Base-by-base conservation (phyloP, 2,888 invertebrate genomes). In the Callyntrura sp. region DNA sequence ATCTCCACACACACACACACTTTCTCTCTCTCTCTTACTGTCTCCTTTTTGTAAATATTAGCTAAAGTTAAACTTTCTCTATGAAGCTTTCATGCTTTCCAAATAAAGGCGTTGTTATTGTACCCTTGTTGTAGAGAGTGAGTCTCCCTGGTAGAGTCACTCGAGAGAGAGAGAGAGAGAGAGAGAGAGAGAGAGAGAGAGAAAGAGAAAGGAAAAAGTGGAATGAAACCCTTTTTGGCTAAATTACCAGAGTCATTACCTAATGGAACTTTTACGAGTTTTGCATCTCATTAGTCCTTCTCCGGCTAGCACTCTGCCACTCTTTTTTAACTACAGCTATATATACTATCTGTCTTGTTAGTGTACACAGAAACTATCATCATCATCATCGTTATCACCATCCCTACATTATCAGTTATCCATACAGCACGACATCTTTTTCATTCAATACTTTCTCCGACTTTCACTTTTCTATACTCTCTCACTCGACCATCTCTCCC, bases 221-320 rank as follows among this genome's bases (percentile, higher is more conserved):
- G 73, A 78, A 88, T 81, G 76, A 85, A 65, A 88, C 76, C 81
- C 82, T 88, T 55, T 87, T 88, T 85, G 86, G 68, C 70, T 25
- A 85, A 91, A 83, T 91, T 82, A 86, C 86, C 82, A 79, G 62
- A 25, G 89, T 89, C 91, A 91, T 91, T 91, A 89, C 88, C 91
- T 91, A 91, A 91, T 91, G 91, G 91, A 91, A 86, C 82, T 91
- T 91, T 91, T 89, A 91, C 85, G 91, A 85, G 90, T 85, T 90
- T 90, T 90, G 90, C 90, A 90, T 90, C 90, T 90, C 90, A 85
- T 90, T 90, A 88, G 65, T 84, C 20, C 57, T n/a, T 65, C 25
- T 55, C 6, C 5, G n/a, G 14, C 55, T 55, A 55, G 55, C 3
- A 14, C n/a, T n/a, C n/a, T n/a, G n/a, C n/a, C n/a, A n/a, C 12